Conservation (phyloP, 2,797 vertebrate genomes). For the Chelonia mydas region DNA sequence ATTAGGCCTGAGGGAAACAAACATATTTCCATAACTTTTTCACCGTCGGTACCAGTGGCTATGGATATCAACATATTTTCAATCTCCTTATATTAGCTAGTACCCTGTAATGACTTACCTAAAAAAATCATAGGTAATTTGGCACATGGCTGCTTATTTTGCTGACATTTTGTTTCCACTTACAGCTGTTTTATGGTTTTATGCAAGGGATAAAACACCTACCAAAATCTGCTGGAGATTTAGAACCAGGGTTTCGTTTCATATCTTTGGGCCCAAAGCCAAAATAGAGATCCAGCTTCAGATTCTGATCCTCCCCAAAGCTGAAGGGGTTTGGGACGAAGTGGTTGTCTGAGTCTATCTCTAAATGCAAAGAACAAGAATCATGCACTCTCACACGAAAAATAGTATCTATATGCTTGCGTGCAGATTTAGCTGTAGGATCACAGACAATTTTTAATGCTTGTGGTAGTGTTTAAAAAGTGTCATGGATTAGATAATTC, state of each 20-base stretch:
- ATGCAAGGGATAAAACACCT: not conserved
- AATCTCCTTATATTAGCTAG: not conserved
- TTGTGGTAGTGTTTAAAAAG: not conserved
- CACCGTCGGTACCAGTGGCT: not conserved
- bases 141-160: not conserved
- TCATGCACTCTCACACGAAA: not conserved
- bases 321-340: not conserved
- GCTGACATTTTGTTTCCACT: not conserved
- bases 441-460: not conserved
- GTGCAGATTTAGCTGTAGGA: not conserved
- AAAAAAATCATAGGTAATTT: not conserved
- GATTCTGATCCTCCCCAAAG: not conserved
- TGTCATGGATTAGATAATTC: not conserved
- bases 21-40: not conserved
- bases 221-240: not conserved
- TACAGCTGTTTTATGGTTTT: not conserved
- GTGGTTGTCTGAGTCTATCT: not conserved
- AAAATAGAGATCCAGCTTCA: not conserved
- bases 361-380: not conserved
- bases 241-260: rapidly evolving
- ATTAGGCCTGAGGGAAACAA: not conserved
- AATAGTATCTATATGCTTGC: not conserved
- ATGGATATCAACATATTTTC: not conserved
- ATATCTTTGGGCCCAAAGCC: not conserved
- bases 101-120: not conserved